A percentile compares a stretch with the other conserved stretches of the same genome.
phyloP scores from a whole-genome alignment of 2,888 invertebrate genomes.

The Eupithecia insigniata region DNA sequence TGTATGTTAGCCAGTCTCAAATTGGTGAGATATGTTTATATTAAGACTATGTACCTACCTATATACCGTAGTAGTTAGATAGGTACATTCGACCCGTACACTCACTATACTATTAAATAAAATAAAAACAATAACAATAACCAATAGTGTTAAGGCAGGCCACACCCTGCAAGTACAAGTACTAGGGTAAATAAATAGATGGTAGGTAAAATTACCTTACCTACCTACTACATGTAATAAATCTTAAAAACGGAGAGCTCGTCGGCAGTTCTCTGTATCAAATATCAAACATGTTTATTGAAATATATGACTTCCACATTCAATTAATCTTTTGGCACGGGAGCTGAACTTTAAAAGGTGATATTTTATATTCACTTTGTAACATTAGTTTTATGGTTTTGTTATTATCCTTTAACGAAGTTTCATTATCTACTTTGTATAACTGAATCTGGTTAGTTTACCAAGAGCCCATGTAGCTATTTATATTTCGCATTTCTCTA shows the following conservation, averaged over 20 bases:
- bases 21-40: too few relatives aligned
- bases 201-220: neutral
- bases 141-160: too few relatives aligned
- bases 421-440: neutral
- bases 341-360: slow-evolving; percentile 4
- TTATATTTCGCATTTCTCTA: neutral
- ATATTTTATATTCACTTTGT: slow-evolving; percentile 1
- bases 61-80: too few relatives aligned
- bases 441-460: neutral
- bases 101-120: too few relatives aligned
- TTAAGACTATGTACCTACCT: too few relatives aligned
- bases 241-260: neutral
- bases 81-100: too few relatives aligned
- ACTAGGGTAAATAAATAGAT: neutral
- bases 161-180: too few relatives aligned
- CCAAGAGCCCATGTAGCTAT: neutral
- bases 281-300: slow-evolving; percentile 13
- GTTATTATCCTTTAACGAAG: neutral
- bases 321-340: slow-evolving; percentile 13
- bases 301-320: slow-evolving; percentile 12
- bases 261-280: slow-evolving; percentile 10
- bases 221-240: neutral
- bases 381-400: neutral
- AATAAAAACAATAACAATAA: too few relatives aligned
- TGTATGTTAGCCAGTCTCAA: too few relatives aligned